Evolutionary conservation across 2,888 invertebrate genomes (phyloP).

Genomic region (Anthoptus insignis): DNA sequence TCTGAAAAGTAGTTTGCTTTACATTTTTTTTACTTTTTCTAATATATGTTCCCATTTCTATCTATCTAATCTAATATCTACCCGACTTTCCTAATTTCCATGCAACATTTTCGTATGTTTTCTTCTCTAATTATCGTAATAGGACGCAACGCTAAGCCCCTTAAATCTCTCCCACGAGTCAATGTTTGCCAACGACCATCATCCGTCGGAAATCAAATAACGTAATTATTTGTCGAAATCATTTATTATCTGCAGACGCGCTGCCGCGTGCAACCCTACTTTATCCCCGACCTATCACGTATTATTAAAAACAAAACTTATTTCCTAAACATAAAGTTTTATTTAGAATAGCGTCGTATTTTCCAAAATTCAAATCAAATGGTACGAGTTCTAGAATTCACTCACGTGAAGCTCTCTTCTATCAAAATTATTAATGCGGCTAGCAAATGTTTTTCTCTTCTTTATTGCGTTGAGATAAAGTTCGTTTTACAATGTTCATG

Average conservation of each 20-base stretch:
- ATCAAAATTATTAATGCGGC: neutral
- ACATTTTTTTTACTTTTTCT: no score
- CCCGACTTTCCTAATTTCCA: neutral
- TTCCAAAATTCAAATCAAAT: constrained; percentile 27
- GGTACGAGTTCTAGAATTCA: constrained; percentile 25
- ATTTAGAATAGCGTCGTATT: constrained; percentile 26
- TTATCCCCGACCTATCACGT: constrained; percentile 17
- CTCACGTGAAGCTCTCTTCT: constrained; percentile 1
- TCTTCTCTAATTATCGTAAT: constrained; percentile 49
- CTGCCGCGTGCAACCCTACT: constrained; percentile 68
- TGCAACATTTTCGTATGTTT: constrained; percentile 32
- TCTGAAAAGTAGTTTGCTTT: no score
- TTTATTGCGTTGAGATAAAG: constrained; percentile 18
- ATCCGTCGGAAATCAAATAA: constrained; percentile 84
- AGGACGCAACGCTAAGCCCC: constrained; percentile 53
- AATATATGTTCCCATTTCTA: no score
- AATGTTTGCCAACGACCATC: constrained; percentile 80
- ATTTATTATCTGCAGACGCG: constrained; percentile 81
- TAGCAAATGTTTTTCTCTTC: neutral
- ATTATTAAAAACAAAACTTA: constrained; percentile 40
- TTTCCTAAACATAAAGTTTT: constrained; percentile 8
- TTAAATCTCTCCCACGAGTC: constrained; percentile 74
- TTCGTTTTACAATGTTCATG: constrained; percentile 2
- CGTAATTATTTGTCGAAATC: constrained; percentile 84
- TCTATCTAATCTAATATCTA: no score